These are phyloP conservation scores for Hippocampus guttulatus DNA, from an alignment of 2,113 vertebrate genomes.

Conservation along the genomic window DNA sequence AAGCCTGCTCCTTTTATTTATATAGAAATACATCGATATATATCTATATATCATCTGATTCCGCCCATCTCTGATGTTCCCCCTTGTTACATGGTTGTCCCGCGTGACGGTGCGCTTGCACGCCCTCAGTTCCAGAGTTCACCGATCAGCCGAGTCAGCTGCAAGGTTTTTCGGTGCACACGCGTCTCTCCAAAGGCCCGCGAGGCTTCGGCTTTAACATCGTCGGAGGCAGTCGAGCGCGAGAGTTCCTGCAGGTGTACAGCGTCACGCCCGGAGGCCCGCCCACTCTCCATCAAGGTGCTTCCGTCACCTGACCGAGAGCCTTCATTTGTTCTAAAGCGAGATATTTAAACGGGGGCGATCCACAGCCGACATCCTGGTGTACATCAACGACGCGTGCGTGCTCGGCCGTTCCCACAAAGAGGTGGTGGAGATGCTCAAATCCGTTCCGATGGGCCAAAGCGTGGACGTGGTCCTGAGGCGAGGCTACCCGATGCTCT, in stretches of 20 bases:
- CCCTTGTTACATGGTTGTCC: too few relatives aligned
- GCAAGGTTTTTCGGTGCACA: constrained; percentile 75
- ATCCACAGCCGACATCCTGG: constrained; percentile 73
- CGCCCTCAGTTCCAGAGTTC: constrained; percentile 67
- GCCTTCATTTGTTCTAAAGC: not conserved
- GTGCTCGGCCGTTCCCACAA: constrained; percentile 75
- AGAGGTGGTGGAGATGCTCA: constrained; percentile 76
- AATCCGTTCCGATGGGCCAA: constrained; percentile 68
- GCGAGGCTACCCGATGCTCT: constrained; percentile 66
- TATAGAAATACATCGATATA: too few relatives aligned
- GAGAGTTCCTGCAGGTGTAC: constrained; percentile 78
- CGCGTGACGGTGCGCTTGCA: not conserved
- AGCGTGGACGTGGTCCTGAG: constrained; percentile 65
- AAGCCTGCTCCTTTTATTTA: too few relatives aligned
- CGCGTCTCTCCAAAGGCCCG: constrained; percentile 73
- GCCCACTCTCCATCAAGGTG: constrained; percentile 70
- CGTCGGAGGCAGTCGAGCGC: constrained; percentile 72
- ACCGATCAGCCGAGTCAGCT: constrained; percentile 70
- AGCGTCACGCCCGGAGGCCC: constrained; percentile 77
- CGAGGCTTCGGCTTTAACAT: constrained; percentile 79
- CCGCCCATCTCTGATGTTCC: too few relatives aligned
- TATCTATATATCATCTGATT: too few relatives aligned
- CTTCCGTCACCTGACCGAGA: not conserved
- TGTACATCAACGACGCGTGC: constrained; percentile 71
- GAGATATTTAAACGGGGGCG: not conserved